Evolutionary conservation across 2,888 invertebrate species (phyloP).

Genomic region (Hecatera dysodea): DNA sequence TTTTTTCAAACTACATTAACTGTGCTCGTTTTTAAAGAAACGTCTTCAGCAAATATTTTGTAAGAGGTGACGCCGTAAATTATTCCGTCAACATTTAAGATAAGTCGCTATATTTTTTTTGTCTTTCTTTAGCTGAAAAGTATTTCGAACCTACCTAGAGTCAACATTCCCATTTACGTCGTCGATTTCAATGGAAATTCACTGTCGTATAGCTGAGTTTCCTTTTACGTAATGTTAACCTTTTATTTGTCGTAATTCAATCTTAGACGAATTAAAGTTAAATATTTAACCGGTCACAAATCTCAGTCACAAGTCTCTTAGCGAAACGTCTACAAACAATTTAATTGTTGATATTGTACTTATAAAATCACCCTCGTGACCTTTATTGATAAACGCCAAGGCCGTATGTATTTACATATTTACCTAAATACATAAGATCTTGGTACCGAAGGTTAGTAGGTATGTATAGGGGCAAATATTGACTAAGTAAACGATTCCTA

Average conservation of each 20-base stretch:
- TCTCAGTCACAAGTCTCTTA: background rate
- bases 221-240: background rate
- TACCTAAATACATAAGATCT: background rate
- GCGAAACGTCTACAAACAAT: background rate
- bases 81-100: slow-evolving; percentile 45
- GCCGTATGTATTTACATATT: too few relatives aligned
- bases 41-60: slow-evolving; percentile 49
- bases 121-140: background rate
- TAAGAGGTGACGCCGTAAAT: slow-evolving; percentile 38
- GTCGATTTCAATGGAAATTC: background rate
- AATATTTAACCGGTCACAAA: background rate
- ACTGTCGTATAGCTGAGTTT: background rate
- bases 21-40: slow-evolving; percentile 45
- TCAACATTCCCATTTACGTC: slow-evolving; percentile 1
- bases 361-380: background rate
- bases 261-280: too few relatives aligned
- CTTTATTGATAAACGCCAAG: slow-evolving; percentile 2
- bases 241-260: background rate
- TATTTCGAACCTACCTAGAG: slow-evolving; percentile 3
- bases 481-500: background rate
- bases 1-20: slow-evolving; percentile 55
- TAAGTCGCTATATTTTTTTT: slow-evolving; percentile 20
- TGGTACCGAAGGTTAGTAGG: background rate
- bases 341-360: background rate
- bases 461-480: background rate